Conservation (phyloP, 2,888 invertebrate genomes). For the Cerceris ruficornis region DNA sequence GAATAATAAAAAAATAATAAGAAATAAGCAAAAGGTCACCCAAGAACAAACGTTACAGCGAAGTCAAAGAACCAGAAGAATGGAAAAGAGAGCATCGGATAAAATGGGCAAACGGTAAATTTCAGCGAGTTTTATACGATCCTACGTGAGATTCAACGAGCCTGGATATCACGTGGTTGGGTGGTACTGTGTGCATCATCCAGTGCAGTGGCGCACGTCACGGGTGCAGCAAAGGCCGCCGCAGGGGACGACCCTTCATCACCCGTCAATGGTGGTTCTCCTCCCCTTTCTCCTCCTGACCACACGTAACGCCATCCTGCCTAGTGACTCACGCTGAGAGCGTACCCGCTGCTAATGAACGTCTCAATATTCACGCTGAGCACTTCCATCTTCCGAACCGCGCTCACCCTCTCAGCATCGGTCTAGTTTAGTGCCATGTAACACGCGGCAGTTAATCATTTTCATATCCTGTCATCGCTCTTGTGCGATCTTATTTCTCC, state of each 20-base stretch:
- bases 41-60: neutral
- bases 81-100: neutral
- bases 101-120: slow-evolving; percentile 10
- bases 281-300: slow-evolving; percentile 40
- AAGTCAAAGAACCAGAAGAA: neutral
- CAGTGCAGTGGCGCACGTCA: slow-evolving; percentile 69
- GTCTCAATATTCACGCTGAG: slow-evolving; percentile 70
- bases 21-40: neutral
- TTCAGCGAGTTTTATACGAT: slow-evolving; percentile 28
- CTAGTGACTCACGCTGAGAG: slow-evolving; percentile 67
- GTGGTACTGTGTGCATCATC: slow-evolving; percentile 51
- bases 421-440: slow-evolving; percentile 56
- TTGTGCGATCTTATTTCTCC: slow-evolving; percentile 12
- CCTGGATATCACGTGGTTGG: slow-evolving; percentile 21
- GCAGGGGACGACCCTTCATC: slow-evolving; percentile 76
- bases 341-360: slow-evolving; percentile 70
- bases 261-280: slow-evolving; percentile 70
- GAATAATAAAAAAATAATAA: neutral
- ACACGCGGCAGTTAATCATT: slow-evolving; percentile 44
- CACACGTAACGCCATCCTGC: slow-evolving; percentile 55
- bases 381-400: slow-evolving; percentile 53
- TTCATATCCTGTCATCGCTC: slow-evolving; percentile 45
- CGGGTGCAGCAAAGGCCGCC: slow-evolving; percentile 69
- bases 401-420: slow-evolving; percentile 41
- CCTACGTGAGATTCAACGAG: slow-evolving; percentile 26